Conservation (phyloP, 2,888 invertebrate species). For the Phyto melanocephala region DNA sequence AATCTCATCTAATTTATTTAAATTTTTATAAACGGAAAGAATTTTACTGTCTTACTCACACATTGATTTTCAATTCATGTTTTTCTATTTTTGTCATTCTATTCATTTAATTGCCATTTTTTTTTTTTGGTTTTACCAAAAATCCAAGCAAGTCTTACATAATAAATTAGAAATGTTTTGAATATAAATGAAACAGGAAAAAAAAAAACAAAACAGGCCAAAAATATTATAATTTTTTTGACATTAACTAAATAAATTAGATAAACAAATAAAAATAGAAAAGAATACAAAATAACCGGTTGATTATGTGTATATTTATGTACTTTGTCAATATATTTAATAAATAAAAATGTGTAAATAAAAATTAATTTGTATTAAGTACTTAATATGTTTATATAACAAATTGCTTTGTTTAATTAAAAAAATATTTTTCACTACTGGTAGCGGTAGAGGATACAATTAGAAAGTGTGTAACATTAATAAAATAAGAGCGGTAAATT, state of each 20-base stretch:
- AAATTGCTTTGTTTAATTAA: conserved; percentile 14
- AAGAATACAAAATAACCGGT: neutral
- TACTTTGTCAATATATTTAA: no score
- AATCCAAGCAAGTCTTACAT: neutral
- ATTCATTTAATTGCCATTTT: neutral
- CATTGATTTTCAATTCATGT: no score
- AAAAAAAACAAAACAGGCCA: neutral
- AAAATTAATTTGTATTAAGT: neutral
- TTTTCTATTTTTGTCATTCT: neutral
- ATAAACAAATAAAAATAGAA: neutral
- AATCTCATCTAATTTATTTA: no score
- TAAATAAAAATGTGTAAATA: no score
- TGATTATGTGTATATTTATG: no score
- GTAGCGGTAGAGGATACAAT: no score
- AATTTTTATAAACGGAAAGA: neutral
- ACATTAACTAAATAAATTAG: neutral
- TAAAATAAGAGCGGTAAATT: no score
- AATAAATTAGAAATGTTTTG: conserved; percentile 7
- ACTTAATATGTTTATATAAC: neutral
- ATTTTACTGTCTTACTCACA: neutral
- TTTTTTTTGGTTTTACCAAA: conserved; percentile 5
- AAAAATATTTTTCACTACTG: neutral
- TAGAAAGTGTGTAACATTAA: no score
- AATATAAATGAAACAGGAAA: conserved; percentile 12
- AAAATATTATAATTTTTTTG: neutral